Conservation (phyloP, 2,113 vertebrate genomes). For the Heterotilapia buettikoferi region DNA sequence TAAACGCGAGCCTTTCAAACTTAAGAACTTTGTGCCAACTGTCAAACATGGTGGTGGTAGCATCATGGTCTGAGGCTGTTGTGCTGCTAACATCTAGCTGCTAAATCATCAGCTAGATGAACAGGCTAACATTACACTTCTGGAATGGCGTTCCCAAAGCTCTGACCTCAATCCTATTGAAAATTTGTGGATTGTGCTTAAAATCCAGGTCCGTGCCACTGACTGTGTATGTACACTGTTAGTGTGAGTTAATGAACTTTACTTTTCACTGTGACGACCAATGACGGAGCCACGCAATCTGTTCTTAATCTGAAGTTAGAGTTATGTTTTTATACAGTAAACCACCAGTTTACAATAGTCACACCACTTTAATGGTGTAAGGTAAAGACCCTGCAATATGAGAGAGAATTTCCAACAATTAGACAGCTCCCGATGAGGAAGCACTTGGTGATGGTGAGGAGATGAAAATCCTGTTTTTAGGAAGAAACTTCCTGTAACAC, state of each 20-base stretch:
- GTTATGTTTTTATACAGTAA: not conserved
- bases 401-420: not conserved
- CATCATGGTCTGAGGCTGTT: not conserved
- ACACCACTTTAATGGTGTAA: not conserved
- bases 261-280: not conserved
- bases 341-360: not conserved
- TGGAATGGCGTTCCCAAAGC: not conserved
- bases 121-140: not conserved
- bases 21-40: not conserved
- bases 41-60: not conserved
- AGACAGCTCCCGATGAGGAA: not conserved
- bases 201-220: not conserved
- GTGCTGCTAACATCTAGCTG: not conserved
- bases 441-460: not conserved
- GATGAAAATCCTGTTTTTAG: not conserved
- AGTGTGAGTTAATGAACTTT: not conserved
- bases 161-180: not conserved
- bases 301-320: not conserved
- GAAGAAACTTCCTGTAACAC: not conserved
- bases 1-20: not conserved
- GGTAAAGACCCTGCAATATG: not conserved
- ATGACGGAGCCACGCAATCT: not conserved
- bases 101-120: not conserved
- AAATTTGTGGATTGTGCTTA: not conserved
- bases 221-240: not conserved